Conservation (phyloP, 1,140 invertebrate genomes). For the Ceratosolen solmsi region DNA sequence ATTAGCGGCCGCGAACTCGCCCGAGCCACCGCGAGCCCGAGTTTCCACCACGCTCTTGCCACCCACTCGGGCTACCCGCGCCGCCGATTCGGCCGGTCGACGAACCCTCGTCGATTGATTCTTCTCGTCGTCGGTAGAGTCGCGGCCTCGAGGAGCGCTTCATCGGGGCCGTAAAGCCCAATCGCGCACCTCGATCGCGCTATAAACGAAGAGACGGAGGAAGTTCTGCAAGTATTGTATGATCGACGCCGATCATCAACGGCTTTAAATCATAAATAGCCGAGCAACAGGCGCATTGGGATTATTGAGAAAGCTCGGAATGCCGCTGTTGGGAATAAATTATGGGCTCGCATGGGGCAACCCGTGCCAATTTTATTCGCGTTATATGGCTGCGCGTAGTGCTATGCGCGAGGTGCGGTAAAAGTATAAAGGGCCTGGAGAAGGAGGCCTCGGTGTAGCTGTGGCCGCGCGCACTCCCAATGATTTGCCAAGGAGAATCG, state of each 20-base stretch:
- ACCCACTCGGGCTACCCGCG: too few species aligned
- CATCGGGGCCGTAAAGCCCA: too few species aligned
- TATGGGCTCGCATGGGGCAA: background rate
- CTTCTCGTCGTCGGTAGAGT: too few species aligned
- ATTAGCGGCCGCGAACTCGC: too few species aligned
- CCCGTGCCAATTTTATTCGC: constrained; percentile 14
- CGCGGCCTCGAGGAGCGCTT: too few species aligned
- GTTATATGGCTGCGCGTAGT: background rate
- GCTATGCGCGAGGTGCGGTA: background rate
- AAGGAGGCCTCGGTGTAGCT: background rate
- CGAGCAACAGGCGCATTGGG: background rate
- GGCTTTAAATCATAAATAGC: background rate
- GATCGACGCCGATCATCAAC: background rate
- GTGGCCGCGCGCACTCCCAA: constrained; percentile 1
- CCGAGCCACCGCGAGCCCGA: too few species aligned
- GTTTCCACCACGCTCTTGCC: too few species aligned
- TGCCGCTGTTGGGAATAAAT: background rate
- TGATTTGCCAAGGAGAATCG: constrained; percentile 42
- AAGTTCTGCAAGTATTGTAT: background rate
- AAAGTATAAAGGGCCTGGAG: background rate
- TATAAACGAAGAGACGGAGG: background rate
- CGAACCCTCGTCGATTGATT: too few species aligned
- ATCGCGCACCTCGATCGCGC: background rate
- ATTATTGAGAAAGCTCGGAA: background rate
- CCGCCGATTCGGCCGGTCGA: too few species aligned